phyloP scores from a whole-genome alignment of 2,113 vertebrate species.

The Corvus hawaiiensis region DNA sequence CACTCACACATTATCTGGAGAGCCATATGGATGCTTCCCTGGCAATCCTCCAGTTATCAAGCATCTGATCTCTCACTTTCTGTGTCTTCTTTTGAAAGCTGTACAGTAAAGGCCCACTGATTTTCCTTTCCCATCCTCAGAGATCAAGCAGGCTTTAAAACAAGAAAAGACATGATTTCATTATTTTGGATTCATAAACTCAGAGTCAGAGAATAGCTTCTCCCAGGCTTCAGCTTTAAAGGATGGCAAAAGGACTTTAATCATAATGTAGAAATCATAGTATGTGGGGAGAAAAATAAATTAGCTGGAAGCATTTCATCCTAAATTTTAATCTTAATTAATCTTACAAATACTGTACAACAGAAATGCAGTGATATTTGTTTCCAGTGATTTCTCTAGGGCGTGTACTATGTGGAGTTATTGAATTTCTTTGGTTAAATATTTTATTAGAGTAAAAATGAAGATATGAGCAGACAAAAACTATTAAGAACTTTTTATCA shows the following conservation, averaged over 20 bases:
- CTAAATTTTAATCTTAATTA: background rate
- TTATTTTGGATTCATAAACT: constrained; percentile 35
- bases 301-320: background rate
- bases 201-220: background rate
- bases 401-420: background rate
- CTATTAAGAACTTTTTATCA: background rate
- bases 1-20: background rate
- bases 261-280: background rate
- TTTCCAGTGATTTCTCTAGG: background rate
- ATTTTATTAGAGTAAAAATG: background rate
- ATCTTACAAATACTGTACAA: background rate
- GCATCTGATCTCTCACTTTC: background rate
- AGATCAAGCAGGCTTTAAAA: constrained; percentile 25
- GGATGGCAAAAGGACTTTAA: background rate
- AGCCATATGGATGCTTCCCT: constrained; percentile 22
- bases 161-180: constrained; percentile 28
- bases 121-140: constrained; percentile 9
- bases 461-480: background rate
- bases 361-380: background rate
- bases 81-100: background rate
- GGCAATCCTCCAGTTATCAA: constrained; percentile 7
- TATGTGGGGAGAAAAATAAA: background rate
- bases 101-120: background rate
- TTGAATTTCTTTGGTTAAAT: background rate
- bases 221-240: background rate